Evolutionary conservation across 2,888 invertebrate species (phyloP), one percentile per base, ranked within the genome.

Genomic region (Kuschelorhynchus macadamiae): DNA sequence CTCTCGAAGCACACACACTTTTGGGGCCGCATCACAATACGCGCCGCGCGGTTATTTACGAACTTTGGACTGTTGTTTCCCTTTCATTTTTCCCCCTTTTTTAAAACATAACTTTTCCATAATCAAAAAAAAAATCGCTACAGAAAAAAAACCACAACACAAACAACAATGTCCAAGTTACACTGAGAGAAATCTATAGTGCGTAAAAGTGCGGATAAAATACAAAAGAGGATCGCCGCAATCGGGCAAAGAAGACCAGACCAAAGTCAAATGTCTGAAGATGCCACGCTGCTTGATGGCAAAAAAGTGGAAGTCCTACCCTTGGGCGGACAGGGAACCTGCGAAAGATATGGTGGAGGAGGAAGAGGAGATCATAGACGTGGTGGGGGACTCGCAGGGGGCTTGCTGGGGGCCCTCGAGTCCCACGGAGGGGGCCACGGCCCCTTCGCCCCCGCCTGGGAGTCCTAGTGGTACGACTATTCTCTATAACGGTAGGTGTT

Each of bases 261-360:
- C 25, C 3, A 25, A 5, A 25, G 25, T 36, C 64, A 39, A 62
- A 71, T 71, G 71, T 71, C 50, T 50, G 47, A 71, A 67, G 50
- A 95, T 95, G 95, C 95, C 95, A 87, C 93, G 95, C 85, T 95
- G 95, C 88, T 91, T 95, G 85, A 95, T 95, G 94, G 95, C 95
- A 81, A 95, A 95, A 87, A 95, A 95, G 89, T 95, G 95, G 94
- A 95, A 95, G 90, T 92, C 90, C 84, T 91, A 91, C 82, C 90
- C 91, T 75, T 91, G 91, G 91, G 89, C 89, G 77, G 91, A 90
- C 79, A 87, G 90, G 76, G 56, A 62, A n/a, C 49, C 33, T 11
- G 18, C 32, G 36, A 44, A 63, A 21, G 21, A 44, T 18, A 32
- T 36, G n/a, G 74, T 74, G 62, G 87, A 86, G 82, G 89, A 88